Base-by-base conservation (phyloP, 2,888 invertebrate genomes). In the Spodoptera littoralis region DNA sequence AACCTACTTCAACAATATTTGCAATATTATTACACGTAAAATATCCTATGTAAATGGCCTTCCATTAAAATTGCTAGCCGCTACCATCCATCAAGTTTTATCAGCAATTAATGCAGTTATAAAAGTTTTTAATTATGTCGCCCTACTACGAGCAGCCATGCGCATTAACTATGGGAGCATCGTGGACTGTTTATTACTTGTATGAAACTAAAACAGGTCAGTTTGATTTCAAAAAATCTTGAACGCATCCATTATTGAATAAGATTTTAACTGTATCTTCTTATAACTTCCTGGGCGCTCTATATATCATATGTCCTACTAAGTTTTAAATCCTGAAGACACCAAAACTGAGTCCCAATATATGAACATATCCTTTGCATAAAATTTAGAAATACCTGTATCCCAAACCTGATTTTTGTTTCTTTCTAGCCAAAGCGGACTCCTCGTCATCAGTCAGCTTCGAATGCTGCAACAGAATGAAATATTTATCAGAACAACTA, bases 391-490 rank as follows among this genome's bases (percentile, higher is more conserved):
- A 36, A 36, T 27, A 36, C 36, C 9, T 36, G 1, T 9, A 36
- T 36, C 8, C 36, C 36, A 36, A 36, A 36, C 36, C 8, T 8
- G 36, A 36, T 36, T 36, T 36, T 6, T 36, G 6, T 36, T 48
- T 22, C 41, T 30, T 70, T 56, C 36, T 45, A 73, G 73, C 60
- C 8, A 13, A 8, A 13, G 41, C 24, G 5, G 76, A 84, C 53
- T 62, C 70, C 42, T 67, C 73, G 53, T 79, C 83, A 50, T 76
- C 84, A 63, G 82, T 87, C 44, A 84, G 81, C 66, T 86, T 88
- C 71, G 89, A 89, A 81, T 93, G 93, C 76, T 90, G 90, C 73
- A 80, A 84, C 69, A 86, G 84, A 76, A 86, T 92, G 84, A 88
- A 81, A 72, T 85, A 89, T 84, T 82, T 93, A 67, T 80, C 87